Percentiles rank a stretch among this genome's conserved stretches.
These are phyloP conservation scores for Rhinella marina DNA, from an alignment of 2,797 vertebrate genomes.

Conservation along the genomic window DNA sequence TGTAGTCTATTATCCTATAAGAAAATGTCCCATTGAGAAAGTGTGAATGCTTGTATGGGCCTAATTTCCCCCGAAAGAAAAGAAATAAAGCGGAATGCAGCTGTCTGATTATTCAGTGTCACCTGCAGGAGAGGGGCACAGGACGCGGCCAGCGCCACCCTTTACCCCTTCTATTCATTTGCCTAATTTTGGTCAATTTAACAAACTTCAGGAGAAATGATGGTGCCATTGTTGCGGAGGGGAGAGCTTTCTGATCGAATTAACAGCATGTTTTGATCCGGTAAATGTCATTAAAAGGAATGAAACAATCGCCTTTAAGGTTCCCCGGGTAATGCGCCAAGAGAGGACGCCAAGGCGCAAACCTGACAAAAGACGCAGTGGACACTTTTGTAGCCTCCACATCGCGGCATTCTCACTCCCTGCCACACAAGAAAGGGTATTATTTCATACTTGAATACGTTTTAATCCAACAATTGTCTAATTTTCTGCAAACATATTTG, in stretches of 20 bases:
- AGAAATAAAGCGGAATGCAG: conserved; percentile 98
- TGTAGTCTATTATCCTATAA: conserved; percentile 99
- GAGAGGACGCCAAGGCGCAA: conserved; percentile 98
- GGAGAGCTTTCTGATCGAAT: conserved; percentile 99
- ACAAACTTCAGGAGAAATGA: conserved; percentile 99
- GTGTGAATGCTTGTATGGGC: conserved; percentile 98
- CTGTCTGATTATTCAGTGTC: conserved; percentile 95
- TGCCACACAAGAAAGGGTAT: conserved; percentile 97
- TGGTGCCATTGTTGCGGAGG: conserved; percentile 97
- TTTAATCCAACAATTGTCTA: conserved; percentile 99
- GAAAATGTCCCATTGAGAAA: conserved; percentile 99
- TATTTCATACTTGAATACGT: conserved; percentile 99
- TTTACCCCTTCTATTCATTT: conserved; percentile 98
- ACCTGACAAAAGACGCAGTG: conserved; percentile 92
- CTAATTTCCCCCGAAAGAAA: conserved; percentile 92
- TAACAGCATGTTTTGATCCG: conserved; percentile 99
- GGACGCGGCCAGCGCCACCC: conserved; percentile 79
- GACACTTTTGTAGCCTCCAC: conserved; percentile 96
- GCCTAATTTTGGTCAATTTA: conserved; percentile 99
- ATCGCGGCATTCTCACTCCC: conserved; percentile 85
- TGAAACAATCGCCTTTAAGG: conserved; percentile 99
- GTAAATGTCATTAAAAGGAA: conserved; percentile 99
- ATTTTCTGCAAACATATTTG: conserved; percentile 99
- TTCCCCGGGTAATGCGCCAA: conserved; percentile 96
- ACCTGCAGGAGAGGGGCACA: conserved; percentile 82